These are phyloP conservation scores for Morpho achilles DNA, from an alignment of 2,888 invertebrate genomes.

Conservation along the genomic window DNA sequence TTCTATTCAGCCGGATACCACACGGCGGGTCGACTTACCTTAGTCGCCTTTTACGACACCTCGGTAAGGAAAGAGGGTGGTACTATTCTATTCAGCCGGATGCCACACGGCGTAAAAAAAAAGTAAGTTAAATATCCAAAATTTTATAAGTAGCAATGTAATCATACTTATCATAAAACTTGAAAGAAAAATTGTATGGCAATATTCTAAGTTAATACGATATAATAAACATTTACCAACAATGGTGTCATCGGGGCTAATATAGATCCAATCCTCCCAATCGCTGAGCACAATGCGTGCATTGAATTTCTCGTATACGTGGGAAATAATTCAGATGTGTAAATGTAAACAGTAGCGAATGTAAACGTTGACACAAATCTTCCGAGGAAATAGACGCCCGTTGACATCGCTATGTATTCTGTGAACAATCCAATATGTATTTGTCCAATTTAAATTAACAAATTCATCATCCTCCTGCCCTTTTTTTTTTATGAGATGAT, in stretches of 20 bases:
- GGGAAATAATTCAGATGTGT: conserved; percentile 47
- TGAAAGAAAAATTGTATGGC: background rate
- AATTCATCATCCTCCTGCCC: too few relatives aligned
- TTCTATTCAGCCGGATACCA: too few relatives aligned
- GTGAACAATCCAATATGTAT: conserved; percentile 10
- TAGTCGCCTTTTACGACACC: too few relatives aligned
- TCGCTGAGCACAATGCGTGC: conserved; percentile 44
- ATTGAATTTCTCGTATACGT: conserved; percentile 47
- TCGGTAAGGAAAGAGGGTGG: too few relatives aligned
- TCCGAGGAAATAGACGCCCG: conserved; percentile 35
- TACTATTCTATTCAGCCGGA: too few relatives aligned
- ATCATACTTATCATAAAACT: too few relatives aligned
- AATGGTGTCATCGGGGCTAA: conserved; percentile 50
- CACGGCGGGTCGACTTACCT: too few relatives aligned
- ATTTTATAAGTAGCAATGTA: too few relatives aligned
- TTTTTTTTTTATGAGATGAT: too few relatives aligned
- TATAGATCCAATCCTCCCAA: conserved; percentile 41
- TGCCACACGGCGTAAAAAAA: too few relatives aligned
- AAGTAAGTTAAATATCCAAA: too few relatives aligned
- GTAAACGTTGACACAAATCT: conserved; percentile 36
- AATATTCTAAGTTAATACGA: background rate
- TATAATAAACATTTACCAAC: conserved; percentile 34
- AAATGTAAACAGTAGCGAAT: conserved; percentile 40
- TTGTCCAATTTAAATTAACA: too few relatives aligned
- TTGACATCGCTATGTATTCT: conserved; percentile 34